phyloP scores from a whole-genome alignment of 2,888 invertebrate species.

The Drosophila anceps region DNA sequence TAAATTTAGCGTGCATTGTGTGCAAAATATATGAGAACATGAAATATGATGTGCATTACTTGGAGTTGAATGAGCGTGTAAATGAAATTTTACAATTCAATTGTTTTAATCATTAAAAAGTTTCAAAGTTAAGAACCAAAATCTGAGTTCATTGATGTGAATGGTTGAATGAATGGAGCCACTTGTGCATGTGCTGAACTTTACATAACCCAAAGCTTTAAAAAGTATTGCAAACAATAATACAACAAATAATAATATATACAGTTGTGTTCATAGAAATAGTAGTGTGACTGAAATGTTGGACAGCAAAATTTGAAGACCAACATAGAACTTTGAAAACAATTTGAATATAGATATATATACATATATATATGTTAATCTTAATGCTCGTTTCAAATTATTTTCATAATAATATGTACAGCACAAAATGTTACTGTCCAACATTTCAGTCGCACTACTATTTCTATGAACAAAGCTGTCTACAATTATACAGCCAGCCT shows the following conservation, averaged over 20 bases:
- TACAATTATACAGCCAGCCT: too few relatives aligned
- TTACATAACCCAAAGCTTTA: background rate
- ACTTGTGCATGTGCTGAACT: background rate
- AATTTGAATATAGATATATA: background rate
- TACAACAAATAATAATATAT: too few relatives aligned
- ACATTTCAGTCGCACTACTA: too few relatives aligned
- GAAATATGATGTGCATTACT: background rate
- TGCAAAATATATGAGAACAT: background rate
- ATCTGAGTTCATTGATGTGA: background rate
- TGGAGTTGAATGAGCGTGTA: background rate
- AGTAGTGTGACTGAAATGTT: too few relatives aligned
- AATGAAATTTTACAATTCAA: constrained; percentile 1
- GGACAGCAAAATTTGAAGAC: too few relatives aligned
- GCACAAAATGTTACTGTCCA: too few relatives aligned
- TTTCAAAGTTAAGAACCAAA: background rate
- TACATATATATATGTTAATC: background rate
- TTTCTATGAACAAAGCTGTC: too few relatives aligned
- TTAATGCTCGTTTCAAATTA: too few relatives aligned
- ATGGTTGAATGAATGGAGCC: background rate
- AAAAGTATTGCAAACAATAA: background rate
- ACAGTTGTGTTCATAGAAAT: too few relatives aligned
- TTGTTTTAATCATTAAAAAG: constrained; percentile 5
- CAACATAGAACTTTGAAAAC: too few relatives aligned
- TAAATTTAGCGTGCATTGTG: background rate
- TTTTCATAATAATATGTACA: too few relatives aligned